Percentiles rank a stretch among this genome's conserved stretches.
These are phyloP conservation scores for Epizoanthus illoricatus DNA, from an alignment of 92 coral and sea anemone genomes.

Conservation along the genomic window DNA sequence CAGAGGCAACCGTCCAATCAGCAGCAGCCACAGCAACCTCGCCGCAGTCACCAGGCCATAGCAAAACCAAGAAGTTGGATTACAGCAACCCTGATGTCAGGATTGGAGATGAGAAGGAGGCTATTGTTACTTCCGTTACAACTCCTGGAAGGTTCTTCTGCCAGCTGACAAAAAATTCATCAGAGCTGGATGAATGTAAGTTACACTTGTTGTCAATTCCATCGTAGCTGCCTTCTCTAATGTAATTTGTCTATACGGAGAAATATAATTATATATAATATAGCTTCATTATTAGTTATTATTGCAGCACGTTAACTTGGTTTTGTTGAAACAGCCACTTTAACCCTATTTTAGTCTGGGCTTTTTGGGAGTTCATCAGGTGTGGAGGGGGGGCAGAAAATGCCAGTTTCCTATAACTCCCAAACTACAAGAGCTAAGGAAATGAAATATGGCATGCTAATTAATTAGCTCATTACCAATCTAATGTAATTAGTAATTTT, in stretches of 20 bases:
- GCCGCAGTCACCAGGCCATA: constrained; percentile 16
- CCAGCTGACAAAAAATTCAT: constrained; percentile 62
- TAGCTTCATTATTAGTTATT: too few relatives aligned
- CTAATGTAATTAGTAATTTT: too few relatives aligned
- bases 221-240: neutral
- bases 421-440: too few relatives aligned
- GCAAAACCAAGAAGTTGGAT: constrained; percentile 29
- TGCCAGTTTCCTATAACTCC: too few relatives aligned
- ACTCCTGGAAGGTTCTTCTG: constrained; percentile 83
- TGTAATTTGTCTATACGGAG: neutral
- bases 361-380: too few relatives aligned
- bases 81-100: constrained; percentile 45
- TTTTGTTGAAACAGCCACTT: too few relatives aligned
- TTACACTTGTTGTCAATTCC: neutral
- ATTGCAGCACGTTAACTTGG: too few relatives aligned
- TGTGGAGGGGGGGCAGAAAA: too few relatives aligned
- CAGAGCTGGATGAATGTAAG: constrained; percentile 74
- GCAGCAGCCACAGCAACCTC: neutral
- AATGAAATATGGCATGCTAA: too few relatives aligned
- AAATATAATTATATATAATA: too few relatives aligned
- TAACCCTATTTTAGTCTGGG: too few relatives aligned
- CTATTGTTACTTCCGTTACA: constrained; percentile 52
- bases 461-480: too few relatives aligned
- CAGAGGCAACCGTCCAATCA: neutral
- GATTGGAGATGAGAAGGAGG: constrained; percentile 55